Percentiles rank a stretch among this genome's conserved stretches.
These are phyloP conservation scores for Fregata magnificens DNA, from an alignment of 2,113 vertebrate genomes.

Conservation along the genomic window DNA sequence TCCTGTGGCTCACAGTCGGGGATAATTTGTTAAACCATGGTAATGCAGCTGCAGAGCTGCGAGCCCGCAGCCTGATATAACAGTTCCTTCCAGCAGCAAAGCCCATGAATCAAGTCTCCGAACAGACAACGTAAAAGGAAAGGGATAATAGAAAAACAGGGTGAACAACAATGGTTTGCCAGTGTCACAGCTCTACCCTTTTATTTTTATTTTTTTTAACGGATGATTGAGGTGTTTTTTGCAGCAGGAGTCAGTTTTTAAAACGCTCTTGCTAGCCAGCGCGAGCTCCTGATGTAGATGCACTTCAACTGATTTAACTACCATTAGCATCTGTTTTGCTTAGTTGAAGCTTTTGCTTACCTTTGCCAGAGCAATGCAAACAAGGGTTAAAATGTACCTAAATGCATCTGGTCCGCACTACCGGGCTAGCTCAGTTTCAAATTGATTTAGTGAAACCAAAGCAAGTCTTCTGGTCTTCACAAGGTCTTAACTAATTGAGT, in stretches of 20 bases:
- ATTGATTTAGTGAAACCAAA: not conserved
- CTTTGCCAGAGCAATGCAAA: not conserved
- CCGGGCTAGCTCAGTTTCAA: not conserved
- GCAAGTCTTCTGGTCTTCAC: not conserved
- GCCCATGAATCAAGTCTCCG: rapidly evolving
- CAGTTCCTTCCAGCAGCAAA: not conserved
- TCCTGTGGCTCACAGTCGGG: not conserved
- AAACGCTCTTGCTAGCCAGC: not conserved
- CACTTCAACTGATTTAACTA: not conserved
- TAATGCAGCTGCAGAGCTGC: not conserved
- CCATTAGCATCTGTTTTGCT: not conserved
- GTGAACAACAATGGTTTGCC: not conserved
- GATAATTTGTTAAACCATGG: not conserved
- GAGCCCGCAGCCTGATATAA: not conserved
- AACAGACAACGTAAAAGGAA: not conserved
- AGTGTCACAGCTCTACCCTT: not conserved
- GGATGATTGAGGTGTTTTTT: not conserved
- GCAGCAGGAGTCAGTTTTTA: not conserved
- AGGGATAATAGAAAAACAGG: not conserved
- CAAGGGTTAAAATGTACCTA: not conserved
- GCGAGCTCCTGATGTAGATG: not conserved
- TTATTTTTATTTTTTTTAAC: not conserved
- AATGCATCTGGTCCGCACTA: not conserved
- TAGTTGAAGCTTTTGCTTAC: not conserved
- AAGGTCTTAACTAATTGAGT: not conserved